Percentiles rank a stretch among this genome's conserved stretches.
Evolutionary conservation across 1,140 invertebrate genomes (phyloP).

Genomic region (Sarcophaga peregrina): DNA sequence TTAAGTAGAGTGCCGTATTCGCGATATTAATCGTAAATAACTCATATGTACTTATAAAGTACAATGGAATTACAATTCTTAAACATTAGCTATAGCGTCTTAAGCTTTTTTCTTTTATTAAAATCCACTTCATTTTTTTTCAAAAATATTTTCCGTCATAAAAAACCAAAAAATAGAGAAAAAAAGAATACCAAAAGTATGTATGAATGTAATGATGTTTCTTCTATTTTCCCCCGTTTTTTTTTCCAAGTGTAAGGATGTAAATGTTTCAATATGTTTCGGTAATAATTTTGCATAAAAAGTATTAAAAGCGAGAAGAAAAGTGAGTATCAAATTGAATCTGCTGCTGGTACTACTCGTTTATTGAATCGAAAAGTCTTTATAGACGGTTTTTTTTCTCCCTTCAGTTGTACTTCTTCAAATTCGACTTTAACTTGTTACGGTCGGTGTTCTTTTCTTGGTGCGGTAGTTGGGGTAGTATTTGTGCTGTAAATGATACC

Average conservation of each 20-base stretch:
- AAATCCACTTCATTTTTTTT: too few species aligned
- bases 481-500: conserved; percentile 4
- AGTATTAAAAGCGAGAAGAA: conserved; percentile 2
- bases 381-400: background rate
- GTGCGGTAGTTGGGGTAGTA: conserved; percentile 28
- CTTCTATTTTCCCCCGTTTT: conserved; percentile 7
- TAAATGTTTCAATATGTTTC: conserved; percentile 44
- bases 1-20: too few species aligned
- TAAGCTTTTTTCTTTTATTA: too few species aligned
- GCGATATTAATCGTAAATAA: too few species aligned
- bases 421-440: background rate
- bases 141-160: too few species aligned
- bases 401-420: background rate
- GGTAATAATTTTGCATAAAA: conserved; percentile 46
- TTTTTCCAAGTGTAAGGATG: too few species aligned
- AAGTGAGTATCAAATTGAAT: conserved; percentile 40
- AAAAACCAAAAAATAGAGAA: too few species aligned
- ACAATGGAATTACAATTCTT: too few species aligned
- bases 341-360: background rate
- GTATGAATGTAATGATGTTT: background rate
- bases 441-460: background rate
- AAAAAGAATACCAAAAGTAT: too few species aligned
- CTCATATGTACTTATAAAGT: too few species aligned
- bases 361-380: conserved; percentile 36
- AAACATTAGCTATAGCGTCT: too few species aligned